Percentiles rank a stretch among this genome's conserved stretches.
These are phyloP conservation scores for Tokudaia muenninki DNA, from an alignment of 2,797 vertebrate genomes.

Conservation along the genomic window DNA sequence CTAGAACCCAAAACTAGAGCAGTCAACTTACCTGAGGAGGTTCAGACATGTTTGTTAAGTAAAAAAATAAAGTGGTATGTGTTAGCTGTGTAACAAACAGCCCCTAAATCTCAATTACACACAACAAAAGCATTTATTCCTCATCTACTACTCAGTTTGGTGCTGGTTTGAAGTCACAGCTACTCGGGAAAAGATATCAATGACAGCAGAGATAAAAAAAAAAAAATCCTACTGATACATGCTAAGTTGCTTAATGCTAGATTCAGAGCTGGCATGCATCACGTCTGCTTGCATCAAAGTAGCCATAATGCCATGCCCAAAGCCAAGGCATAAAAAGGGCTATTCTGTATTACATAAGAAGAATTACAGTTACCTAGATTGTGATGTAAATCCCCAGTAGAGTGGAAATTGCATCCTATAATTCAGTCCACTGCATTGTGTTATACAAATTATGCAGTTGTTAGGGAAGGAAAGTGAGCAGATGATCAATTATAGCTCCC, in stretches of 20 bases:
- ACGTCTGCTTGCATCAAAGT: neutral
- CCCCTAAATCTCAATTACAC: neutral
- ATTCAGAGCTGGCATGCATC: neutral
- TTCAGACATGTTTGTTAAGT: neutral
- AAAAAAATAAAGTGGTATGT: neutral
- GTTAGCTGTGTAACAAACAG: slow-evolving; percentile 34
- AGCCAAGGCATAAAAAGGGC: neutral
- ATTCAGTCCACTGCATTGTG: neutral
- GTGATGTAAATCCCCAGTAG: neutral
- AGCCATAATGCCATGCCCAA: neutral
- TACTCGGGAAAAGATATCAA: neutral
- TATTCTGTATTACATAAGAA: slow-evolving; percentile 26
- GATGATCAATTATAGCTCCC: neutral
- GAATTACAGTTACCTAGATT: neutral
- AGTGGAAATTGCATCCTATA: neutral
- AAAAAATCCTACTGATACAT: neutral
- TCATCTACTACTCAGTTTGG: neutral
- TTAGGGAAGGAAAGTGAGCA: neutral
- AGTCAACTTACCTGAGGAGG: neutral
- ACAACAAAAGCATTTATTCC: slow-evolving; percentile 4
- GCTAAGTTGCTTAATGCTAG: neutral
- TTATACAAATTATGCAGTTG: neutral
- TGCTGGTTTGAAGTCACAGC: neutral
- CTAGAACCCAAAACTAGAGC: neutral
- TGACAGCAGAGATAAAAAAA: neutral